Base-by-base conservation (phyloP, 2,888 invertebrate genomes). In the Meandrusa payeni region DNA sequence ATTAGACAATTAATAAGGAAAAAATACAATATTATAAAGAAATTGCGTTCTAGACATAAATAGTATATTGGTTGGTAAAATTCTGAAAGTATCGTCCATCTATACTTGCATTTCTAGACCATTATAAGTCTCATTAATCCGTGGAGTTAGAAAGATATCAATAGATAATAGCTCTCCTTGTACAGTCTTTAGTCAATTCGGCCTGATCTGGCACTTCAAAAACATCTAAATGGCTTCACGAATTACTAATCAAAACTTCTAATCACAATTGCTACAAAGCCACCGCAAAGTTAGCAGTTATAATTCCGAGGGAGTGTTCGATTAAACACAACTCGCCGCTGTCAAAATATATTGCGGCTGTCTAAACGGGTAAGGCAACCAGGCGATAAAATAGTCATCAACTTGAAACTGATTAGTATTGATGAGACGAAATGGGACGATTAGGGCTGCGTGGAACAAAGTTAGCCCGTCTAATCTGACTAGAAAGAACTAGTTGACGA, bases 221-320 rank as follows among this genome's bases (percentile, higher is more conserved):
- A 32, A 6, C 26, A 10, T 11, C 7, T 10, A 17, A n/a, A n/a
- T n/a, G n/a, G n/a, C n/a, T n/a, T n/a, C n/a, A n/a, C n/a, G n/a
- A n/a, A n/a, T n/a, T n/a, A n/a, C n/a, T n/a, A n/a, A n/a, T n/a
- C n/a, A n/a, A n/a, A n/a, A n/a, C n/a, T n/a, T n/a, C n/a, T n/a
- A n/a, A n/a, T n/a, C n/a, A n/a, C n/a, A n/a, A n/a, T n/a, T 15
- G 4, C 15, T 4, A 15, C 15, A 15, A 15, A 20, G 12, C 27
- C 15, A 34, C 22, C 27, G 17, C 12, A 34, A 34, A 41, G 28
- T 28, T 37, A 7, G 6, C 37, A 19, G 26, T 43, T 37, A 43
- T 10, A 12, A 43, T 43, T 37, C 43, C 10, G 31, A 9, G 17
- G 24, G 15, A n/a, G 10, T 26, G 19, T 20, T 24, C 31, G 32